phyloP scores from a whole-genome alignment of 2,113 vertebrate genomes.

The Elanoides forficatus region DNA sequence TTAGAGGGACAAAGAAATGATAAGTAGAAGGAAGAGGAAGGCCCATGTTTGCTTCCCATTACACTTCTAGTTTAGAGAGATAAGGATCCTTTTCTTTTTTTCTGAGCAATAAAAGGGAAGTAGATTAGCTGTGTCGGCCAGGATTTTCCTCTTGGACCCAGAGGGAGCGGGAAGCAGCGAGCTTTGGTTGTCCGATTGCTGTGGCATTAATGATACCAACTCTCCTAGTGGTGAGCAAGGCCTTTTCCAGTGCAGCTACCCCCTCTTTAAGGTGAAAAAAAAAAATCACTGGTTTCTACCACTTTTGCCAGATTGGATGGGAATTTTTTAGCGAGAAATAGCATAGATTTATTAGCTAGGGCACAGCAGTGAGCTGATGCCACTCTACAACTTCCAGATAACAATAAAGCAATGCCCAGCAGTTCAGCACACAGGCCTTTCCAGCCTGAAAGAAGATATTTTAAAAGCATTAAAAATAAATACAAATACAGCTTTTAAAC shows the following conservation, averaged over 20 bases:
- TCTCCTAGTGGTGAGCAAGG: neutral
- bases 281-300: neutral
- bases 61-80: constrained; percentile 1
- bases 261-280: neutral
- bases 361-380: neutral
- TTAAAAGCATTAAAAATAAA: neutral
- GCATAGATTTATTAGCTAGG: neutral
- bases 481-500: neutral
- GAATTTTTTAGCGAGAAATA: neutral
- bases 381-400: neutral
- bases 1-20: constrained; percentile 17
- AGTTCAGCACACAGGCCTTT: neutral
- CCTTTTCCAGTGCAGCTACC: neutral
- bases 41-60: neutral
- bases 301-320: neutral
- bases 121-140: neutral
- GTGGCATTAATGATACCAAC: neutral
- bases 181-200: neutral
- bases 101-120: neutral
- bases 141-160: neutral
- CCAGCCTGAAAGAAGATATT: neutral
- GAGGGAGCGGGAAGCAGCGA: neutral
- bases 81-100: constrained; percentile 7
- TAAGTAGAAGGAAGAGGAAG: constrained; percentile 45
- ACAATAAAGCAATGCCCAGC: neutral